A percentile compares a stretch with the other conserved stretches of the same genome.
phyloP scores from a whole-genome alignment of 1,140 invertebrate species.

The Polyergus mexicanus region DNA sequence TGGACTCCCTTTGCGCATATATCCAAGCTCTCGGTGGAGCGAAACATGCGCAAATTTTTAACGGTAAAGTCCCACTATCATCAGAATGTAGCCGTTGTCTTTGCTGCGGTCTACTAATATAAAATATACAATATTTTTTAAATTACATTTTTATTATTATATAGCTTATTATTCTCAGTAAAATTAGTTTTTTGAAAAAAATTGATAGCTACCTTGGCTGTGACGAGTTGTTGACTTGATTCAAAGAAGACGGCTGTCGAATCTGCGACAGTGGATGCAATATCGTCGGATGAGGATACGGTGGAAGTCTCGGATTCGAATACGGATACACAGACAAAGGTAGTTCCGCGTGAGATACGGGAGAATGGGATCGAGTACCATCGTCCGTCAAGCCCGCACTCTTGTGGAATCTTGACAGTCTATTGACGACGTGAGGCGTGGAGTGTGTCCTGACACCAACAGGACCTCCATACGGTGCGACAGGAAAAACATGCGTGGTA shows the following conservation, averaged over 20 bases:
- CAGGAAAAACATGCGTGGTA: conserved; percentile 98
- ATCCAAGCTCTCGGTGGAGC: conserved; percentile 92
- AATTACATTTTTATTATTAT: not conserved
- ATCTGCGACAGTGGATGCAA: conserved; percentile 94
- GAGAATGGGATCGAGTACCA: conserved; percentile 91
- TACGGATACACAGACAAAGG: conserved; percentile 90
- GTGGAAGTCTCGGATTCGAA: conserved; percentile 95
- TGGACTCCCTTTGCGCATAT: conserved; percentile 88
- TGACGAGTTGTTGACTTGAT: conserved; percentile 85
- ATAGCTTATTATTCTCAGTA: not conserved
- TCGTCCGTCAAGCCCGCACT: conserved; percentile 95
- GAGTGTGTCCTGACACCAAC: conserved; percentile 97
- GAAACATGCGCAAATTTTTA: conserved; percentile 93
- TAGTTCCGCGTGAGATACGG: conserved; percentile 88
- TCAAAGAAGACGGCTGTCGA: conserved; percentile 90
- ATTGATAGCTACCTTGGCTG: conserved; percentile 85
- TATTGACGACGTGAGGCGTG: conserved; percentile 97
- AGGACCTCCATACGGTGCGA: conserved; percentile 98
- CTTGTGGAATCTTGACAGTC: conserved; percentile 97
- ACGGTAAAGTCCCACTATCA: conserved; percentile 88
- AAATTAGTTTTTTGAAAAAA: conserved; percentile 3
- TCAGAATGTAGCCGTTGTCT: conserved; percentile 90
- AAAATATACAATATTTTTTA: conserved; percentile 28
- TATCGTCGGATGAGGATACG: conserved; percentile 94
- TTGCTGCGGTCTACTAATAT: conserved; percentile 79